Evolutionary conservation across 2,113 vertebrate genomes (phyloP).

Genomic region (Lepisosteus oculatus): DNA sequence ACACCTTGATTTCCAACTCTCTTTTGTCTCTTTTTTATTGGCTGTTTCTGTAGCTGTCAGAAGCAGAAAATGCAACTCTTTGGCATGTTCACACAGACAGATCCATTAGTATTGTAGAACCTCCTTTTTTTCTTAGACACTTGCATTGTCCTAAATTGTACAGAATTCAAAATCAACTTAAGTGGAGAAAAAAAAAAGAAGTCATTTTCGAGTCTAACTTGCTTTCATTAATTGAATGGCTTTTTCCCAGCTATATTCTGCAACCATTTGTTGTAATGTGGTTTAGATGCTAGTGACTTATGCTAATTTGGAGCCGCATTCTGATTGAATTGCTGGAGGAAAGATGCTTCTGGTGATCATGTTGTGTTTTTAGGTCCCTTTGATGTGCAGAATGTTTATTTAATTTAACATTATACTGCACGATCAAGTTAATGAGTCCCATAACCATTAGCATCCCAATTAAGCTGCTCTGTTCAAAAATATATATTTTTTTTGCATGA

Average conservation of each 20-base stretch:
- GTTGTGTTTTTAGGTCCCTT: background rate
- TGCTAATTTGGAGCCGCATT: background rate
- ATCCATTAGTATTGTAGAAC: too few species aligned
- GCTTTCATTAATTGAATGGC: background rate
- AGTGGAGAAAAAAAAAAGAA: too few species aligned
- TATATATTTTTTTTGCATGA: background rate
- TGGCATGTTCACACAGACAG: too few species aligned
- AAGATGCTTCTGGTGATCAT: too few species aligned
- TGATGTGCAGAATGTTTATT: conserved; percentile 1
- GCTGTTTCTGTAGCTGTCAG: too few species aligned
- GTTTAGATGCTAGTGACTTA: background rate
- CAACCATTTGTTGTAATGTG: background rate
- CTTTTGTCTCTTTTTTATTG: too few species aligned
- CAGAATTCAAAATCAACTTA: too few species aligned
- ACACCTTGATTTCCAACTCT: too few species aligned
- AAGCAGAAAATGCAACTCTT: too few species aligned
- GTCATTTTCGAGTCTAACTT: too few species aligned
- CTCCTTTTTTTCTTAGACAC: too few species aligned
- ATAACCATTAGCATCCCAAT: background rate
- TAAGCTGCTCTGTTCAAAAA: background rate
- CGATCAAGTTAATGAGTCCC: background rate
- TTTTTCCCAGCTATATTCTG: background rate
- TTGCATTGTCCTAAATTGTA: too few species aligned
- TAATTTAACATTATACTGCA: background rate
- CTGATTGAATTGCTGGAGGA: background rate